Conservation (phyloP, 1,140 invertebrate species). For the Lepidurus arcticus region DNA sequence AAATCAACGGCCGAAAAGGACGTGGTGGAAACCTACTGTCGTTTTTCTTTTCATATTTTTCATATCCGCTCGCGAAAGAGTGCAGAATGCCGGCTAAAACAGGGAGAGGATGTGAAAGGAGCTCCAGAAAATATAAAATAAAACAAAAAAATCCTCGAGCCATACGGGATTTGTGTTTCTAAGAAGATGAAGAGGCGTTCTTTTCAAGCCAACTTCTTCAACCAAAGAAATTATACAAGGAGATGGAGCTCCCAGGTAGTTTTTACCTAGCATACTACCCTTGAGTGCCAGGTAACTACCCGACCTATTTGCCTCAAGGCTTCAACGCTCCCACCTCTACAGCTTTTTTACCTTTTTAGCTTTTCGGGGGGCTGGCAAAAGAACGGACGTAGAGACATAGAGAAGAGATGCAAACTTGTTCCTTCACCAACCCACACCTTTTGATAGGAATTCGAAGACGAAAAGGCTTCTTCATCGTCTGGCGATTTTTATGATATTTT, state of each 20-base stretch:
- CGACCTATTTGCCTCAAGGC: not conserved
- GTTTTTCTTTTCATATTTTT: too few species aligned
- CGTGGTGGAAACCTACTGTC: not conserved
- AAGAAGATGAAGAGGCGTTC: too few species aligned
- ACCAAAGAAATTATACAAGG: not conserved
- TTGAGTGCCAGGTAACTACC: not conserved
- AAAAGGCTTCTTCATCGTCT: not conserved
- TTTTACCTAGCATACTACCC: not conserved
- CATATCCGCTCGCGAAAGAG: too few species aligned
- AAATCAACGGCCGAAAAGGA: not conserved
- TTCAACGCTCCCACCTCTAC: too few species aligned
- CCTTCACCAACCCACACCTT: conserved; percentile 3
- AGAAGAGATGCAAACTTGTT: not conserved
- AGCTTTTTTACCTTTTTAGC: not conserved
- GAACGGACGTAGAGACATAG: not conserved
- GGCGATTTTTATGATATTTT: too few species aligned
- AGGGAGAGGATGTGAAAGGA: too few species aligned
- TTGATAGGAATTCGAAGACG: not conserved
- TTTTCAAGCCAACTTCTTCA: not conserved
- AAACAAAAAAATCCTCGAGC: too few species aligned
- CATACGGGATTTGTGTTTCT: too few species aligned
- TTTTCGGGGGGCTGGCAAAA: not conserved
- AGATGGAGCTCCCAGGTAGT: not conserved
- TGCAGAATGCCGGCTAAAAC: too few species aligned
- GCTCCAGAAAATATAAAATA: too few species aligned